Conservation (phyloP, 2,113 vertebrate species). For the Baryphthengus martii region DNA sequence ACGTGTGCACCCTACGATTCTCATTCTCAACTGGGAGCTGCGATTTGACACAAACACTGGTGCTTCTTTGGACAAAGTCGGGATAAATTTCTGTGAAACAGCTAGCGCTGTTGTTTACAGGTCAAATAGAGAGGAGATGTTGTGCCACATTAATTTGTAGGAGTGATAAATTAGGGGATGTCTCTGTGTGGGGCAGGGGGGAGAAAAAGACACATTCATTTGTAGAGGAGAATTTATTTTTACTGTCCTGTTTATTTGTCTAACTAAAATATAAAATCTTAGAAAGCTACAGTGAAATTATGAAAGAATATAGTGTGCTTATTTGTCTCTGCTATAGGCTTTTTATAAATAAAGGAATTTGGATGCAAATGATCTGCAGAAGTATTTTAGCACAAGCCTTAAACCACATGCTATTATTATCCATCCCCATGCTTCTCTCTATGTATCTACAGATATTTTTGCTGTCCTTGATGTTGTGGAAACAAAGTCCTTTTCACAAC, state of each 20-base stretch:
- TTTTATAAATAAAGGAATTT: constrained; percentile 4
- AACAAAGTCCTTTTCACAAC: neutral
- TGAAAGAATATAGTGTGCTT: neutral
- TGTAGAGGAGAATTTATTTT: neutral
- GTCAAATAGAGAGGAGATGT: neutral
- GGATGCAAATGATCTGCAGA: neutral
- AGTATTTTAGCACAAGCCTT: constrained; percentile 19
- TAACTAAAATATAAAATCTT: neutral
- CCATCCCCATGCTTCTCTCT: neutral
- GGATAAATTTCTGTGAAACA: neutral
- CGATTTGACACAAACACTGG: neutral
- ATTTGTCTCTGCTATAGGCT: neutral
- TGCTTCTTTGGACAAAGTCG: neutral
- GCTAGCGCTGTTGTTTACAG: neutral
- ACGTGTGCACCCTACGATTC: accelerated
- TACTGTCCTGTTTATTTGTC: neutral
- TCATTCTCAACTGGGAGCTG: neutral
- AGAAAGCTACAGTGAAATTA: neutral
- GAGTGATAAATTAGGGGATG: neutral
- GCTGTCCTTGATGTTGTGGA: neutral
- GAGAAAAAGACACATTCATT: neutral
- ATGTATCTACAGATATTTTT: neutral
- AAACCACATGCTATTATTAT: neutral
- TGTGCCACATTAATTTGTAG: neutral
- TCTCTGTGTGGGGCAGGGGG: neutral